Evolutionary conservation across 2,888 invertebrate species (phyloP).

Genomic region (Eutolmus rufibarbis): DNA sequence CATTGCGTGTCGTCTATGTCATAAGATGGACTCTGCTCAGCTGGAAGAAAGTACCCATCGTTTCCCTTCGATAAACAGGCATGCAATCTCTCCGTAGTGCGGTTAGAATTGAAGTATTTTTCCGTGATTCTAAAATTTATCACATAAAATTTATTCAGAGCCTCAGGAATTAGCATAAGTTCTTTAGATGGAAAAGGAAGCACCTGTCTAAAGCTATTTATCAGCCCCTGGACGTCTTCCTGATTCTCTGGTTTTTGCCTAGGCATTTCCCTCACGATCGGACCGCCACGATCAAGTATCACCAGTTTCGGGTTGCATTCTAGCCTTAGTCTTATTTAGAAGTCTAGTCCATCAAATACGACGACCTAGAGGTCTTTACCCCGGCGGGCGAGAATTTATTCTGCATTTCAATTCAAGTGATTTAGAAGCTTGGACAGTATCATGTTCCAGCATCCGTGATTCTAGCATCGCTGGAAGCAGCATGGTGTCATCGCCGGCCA

Average conservation of each 20-base stretch:
- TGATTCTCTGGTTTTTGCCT: neutral
- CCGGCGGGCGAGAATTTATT: neutral
- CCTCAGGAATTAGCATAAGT: slow-evolving; percentile 16
- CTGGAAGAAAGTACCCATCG: neutral
- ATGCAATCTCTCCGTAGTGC: neutral
- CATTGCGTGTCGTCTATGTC: slow-evolving; percentile 14
- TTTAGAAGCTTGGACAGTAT: neutral
- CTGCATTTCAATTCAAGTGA: neutral
- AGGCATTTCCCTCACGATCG: neutral
- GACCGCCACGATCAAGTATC: neutral
- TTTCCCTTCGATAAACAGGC: neutral
- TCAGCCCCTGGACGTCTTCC: neutral
- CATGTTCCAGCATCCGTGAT: neutral
- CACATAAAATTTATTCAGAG: slow-evolving; percentile 17
- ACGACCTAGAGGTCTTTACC: neutral
- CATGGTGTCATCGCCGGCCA: neutral
- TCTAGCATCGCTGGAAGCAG: neutral
- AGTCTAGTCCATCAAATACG: neutral
- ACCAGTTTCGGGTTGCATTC: neutral
- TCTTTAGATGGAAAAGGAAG: neutral
- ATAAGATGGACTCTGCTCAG: neutral
- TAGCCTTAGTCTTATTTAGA: neutral
- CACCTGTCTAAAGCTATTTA: neutral
- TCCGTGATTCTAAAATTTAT: neutral
- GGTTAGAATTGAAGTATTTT: slow-evolving; percentile 1